Conservation (phyloP, 2,113 vertebrate species). For the Pyxicephalus adspersus region DNA sequence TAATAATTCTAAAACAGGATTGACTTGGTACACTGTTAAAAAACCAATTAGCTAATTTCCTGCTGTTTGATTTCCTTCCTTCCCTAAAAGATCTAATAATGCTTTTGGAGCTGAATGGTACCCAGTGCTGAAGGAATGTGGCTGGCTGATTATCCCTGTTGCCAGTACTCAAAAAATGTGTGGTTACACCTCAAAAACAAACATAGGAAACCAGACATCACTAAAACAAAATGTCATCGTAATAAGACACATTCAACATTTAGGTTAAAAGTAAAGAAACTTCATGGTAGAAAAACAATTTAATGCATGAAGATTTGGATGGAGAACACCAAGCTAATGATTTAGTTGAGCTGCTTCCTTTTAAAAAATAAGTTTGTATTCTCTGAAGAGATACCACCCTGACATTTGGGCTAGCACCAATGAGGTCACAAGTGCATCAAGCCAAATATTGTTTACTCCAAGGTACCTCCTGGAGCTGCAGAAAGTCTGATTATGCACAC, state of each 20-base stretch:
- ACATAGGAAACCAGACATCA: conserved; percentile 42
- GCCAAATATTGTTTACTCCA: too few relatives aligned
- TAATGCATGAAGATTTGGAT: too few relatives aligned
- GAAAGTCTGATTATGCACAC: too few relatives aligned
- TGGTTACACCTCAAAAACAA: conserved; percentile 55
- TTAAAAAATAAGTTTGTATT: too few relatives aligned
- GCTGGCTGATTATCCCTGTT: conserved; percentile 27
- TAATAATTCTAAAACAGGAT: conserved; percentile 52
- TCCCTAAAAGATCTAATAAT: conserved; percentile 52
- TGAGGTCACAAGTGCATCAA: too few relatives aligned
- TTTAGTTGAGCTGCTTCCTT: too few relatives aligned
- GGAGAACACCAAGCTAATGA: too few relatives aligned
- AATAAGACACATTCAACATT: background rate
- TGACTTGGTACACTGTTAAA: conserved; percentile 38
- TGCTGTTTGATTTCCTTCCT: conserved; percentile 53
- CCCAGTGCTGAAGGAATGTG: conserved; percentile 47
- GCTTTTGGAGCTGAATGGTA: conserved; percentile 41
- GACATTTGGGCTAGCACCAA: too few relatives aligned
- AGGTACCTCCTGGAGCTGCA: too few relatives aligned
- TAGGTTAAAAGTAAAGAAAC: too few relatives aligned
- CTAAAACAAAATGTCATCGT: conserved; percentile 28
- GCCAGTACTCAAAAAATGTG: conserved; percentile 30
- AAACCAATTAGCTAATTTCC: conserved; percentile 56
- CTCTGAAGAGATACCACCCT: too few relatives aligned
- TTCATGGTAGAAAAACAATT: too few relatives aligned